phyloP scores from a whole-genome alignment of 2,797 vertebrate species.

The Aldrovandia affinis region DNA sequence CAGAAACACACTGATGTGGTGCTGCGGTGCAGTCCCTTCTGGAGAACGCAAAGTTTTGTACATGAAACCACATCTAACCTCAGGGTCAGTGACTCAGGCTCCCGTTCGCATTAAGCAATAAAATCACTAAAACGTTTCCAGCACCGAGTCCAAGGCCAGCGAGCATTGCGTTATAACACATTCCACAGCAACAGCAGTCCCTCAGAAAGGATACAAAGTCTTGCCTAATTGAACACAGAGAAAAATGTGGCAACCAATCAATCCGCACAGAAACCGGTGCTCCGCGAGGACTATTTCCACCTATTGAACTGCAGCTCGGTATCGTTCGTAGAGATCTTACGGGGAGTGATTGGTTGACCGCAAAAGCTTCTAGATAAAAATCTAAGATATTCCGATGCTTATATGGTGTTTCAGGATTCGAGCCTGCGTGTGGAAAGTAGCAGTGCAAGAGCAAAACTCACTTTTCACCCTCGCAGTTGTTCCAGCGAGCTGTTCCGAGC shows the following conservation, averaged over 20 bases:
- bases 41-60: not conserved
- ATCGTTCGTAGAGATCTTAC: not conserved
- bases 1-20: too few relatives aligned
- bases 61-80: not conserved
- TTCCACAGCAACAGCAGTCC: not conserved
- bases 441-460: conserved; percentile 59
- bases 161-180: not conserved
- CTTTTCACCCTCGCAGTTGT: conserved; percentile 56
- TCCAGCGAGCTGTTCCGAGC: conserved; percentile 18
- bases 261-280: not conserved
- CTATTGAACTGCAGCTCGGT: not conserved
- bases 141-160: not conserved
- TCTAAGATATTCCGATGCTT: conserved; percentile 62
- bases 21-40: too few relatives aligned
- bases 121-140: not conserved
- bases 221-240: not conserved
- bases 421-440: conserved; percentile 52
- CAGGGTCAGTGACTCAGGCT: not conserved
- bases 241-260: not conserved
- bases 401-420: conserved; percentile 15
- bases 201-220: not conserved
- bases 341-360: not conserved
- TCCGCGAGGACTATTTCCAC: not conserved
- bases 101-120: not conserved
- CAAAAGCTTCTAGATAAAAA: conserved; percentile 31